Evolutionary conservation across 2,888 invertebrate species (phyloP).

Genomic region (Caenorhabditis zanzibari): DNA sequence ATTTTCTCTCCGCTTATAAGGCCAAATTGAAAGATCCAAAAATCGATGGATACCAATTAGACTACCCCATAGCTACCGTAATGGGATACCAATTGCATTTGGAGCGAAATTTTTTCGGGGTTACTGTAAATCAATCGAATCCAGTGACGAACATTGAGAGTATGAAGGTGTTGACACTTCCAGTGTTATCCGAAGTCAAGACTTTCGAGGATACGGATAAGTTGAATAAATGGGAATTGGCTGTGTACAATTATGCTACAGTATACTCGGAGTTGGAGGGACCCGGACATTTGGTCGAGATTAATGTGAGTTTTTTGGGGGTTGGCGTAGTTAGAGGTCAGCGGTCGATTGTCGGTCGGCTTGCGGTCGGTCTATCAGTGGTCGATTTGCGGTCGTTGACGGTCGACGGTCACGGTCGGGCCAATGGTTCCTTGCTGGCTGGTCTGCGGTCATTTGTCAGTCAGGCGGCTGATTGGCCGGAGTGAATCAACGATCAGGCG

Average conservation of each 20-base stretch:
- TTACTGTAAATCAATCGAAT: slow-evolving; percentile 51
- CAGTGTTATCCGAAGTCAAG: slow-evolving; percentile 70
- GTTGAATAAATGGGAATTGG: slow-evolving; percentile 77
- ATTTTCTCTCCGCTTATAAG: slow-evolving; percentile 57
- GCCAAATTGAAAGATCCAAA: slow-evolving; percentile 44
- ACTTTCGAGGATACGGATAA: slow-evolving; percentile 73
- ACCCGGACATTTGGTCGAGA: slow-evolving; percentile 64
- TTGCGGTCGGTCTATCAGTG: too few species aligned
- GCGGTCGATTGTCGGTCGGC: too few species aligned
- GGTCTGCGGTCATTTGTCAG: too few species aligned
- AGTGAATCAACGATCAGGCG: too few species aligned
- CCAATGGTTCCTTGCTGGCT: too few species aligned
- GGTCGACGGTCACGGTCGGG: too few species aligned
- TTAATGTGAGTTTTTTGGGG: slow-evolving; percentile 64
- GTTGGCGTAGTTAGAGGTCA: too few species aligned
- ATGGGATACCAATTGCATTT: slow-evolving; percentile 77
- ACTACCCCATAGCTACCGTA: slow-evolving; percentile 78
- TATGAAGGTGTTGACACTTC: slow-evolving; percentile 70
- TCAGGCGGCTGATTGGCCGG: too few species aligned
- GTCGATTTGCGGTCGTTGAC: too few species aligned
- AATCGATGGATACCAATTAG: slow-evolving; percentile 56
- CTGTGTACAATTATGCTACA: slow-evolving; percentile 72
- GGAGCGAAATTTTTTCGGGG: slow-evolving; percentile 82
- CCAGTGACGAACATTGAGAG: slow-evolving; percentile 44
- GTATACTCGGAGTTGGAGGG: slow-evolving; percentile 59